These are phyloP conservation scores for Serilophus lunatus DNA, from an alignment of 2,113 vertebrate species.

Conservation along the genomic window DNA sequence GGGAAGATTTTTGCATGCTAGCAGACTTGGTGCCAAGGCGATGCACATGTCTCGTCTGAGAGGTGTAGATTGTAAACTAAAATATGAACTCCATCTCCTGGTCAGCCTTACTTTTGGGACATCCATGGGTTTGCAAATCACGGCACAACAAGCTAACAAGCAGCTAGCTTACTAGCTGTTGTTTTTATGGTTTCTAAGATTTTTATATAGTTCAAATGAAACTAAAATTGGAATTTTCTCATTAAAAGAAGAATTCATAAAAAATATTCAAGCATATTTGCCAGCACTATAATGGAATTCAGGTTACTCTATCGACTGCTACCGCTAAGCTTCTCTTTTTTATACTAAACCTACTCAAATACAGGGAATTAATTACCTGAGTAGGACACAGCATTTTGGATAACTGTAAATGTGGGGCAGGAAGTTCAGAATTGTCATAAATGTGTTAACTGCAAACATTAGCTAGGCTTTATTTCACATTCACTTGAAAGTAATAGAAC, in stretches of 20 bases:
- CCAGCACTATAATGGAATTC: not conserved
- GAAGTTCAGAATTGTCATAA: not conserved
- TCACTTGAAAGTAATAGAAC: not conserved
- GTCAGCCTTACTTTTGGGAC: not conserved
- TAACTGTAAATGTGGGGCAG: not conserved
- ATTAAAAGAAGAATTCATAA: not conserved
- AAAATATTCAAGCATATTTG: not conserved
- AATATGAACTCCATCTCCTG: not conserved
- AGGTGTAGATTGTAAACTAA: not conserved
- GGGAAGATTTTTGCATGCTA: not conserved
- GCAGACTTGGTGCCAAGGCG: not conserved
- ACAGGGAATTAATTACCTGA: not conserved
- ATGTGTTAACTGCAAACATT: not conserved
- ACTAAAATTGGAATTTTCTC: not conserved
- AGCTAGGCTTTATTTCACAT: not conserved
- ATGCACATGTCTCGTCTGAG: not conserved
- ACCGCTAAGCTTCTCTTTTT: not conserved
- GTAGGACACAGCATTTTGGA: not conserved
- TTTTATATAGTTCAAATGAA: not conserved
- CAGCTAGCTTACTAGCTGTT: too few species aligned
- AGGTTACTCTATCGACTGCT: too few species aligned
- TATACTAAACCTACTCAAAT: not conserved
- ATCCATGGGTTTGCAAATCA: not conserved
- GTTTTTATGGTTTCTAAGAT: not conserved
- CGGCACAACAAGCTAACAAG: not conserved